These are phyloP conservation scores for Elachura formosa DNA, from an alignment of 2,113 vertebrate genomes.

Conservation along the genomic window DNA sequence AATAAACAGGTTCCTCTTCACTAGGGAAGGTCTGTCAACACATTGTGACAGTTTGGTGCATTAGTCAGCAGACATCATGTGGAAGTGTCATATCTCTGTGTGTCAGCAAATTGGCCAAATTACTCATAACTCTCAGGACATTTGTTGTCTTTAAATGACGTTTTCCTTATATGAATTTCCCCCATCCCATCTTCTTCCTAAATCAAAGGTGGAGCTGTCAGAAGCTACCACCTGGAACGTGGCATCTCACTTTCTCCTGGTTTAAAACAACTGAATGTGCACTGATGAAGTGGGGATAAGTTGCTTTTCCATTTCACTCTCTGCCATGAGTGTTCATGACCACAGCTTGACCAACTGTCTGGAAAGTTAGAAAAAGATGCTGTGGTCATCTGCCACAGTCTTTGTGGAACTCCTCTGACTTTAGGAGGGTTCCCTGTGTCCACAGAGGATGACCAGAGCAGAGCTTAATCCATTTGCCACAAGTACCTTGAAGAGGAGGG, in stretches of 20 bases:
- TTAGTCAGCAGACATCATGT: not conserved
- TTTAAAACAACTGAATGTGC: not conserved
- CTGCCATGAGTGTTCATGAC: not conserved
- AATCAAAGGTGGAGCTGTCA: not conserved
- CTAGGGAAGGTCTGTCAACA: not conserved
- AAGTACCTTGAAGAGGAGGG: not conserved
- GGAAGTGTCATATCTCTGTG: not conserved
- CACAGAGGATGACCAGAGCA: not conserved
- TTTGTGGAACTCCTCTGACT: not conserved
- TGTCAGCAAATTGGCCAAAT: not conserved
- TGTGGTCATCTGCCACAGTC: not conserved
- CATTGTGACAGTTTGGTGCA: not conserved
- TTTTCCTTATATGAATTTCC: not conserved
- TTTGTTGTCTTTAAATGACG: not conserved
- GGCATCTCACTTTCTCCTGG: not conserved
- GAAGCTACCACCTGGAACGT: not conserved
- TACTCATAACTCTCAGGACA: not conserved
- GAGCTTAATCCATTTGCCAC: not conserved
- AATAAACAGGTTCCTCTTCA: not conserved
- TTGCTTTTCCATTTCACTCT: not conserved
- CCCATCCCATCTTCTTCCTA: not conserved
- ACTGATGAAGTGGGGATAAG: not conserved
- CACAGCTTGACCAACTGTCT: not conserved
- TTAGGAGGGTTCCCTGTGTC: not conserved
- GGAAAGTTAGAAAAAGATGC: not conserved